These are phyloP conservation scores for Chaunax sp. DNA, from an alignment of 2,797 vertebrate genomes.

Conservation along the genomic window DNA sequence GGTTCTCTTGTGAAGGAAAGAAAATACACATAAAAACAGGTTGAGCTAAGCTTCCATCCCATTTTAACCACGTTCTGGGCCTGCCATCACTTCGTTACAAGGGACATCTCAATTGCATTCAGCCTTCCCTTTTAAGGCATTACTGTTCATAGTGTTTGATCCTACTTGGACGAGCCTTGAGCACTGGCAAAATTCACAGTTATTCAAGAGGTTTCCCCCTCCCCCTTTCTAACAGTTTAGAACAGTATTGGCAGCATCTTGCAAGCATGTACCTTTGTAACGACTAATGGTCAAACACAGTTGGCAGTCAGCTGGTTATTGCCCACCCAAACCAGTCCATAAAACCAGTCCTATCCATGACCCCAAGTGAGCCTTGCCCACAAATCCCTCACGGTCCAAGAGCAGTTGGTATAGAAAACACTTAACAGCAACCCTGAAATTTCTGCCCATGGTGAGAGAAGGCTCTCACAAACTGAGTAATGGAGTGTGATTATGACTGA, in stretches of 20 bases:
- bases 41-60: not conserved
- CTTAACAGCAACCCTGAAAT: slow-evolving; percentile 37
- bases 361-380: slow-evolving; percentile 29
- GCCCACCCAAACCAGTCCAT: slow-evolving; percentile 30
- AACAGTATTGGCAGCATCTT: slow-evolving; percentile 52
- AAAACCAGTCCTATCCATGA: slow-evolving; percentile 9
- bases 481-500: slow-evolving; percentile 44
- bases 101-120: slow-evolving; percentile 51
- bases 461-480: slow-evolving; percentile 55
- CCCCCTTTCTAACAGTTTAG: slow-evolving; percentile 4
- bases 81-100: slow-evolving; percentile 59
- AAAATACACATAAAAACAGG: not conserved
- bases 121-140: slow-evolving; percentile 31
- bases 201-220: not conserved
- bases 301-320: slow-evolving; percentile 24
- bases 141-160: slow-evolving; percentile 31
- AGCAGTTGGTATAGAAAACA: slow-evolving; percentile 53
- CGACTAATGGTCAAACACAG: slow-evolving; percentile 56
- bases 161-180: slow-evolving; percentile 11
- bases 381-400: slow-evolving; percentile 26
- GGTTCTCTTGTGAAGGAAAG: slow-evolving; percentile 18
- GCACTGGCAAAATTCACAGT: slow-evolving; percentile 46
- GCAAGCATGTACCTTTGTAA: slow-evolving; percentile 55
- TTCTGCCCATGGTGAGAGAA: slow-evolving; percentile 23
- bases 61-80: slow-evolving; percentile 4